A percentile compares a stretch with the other conserved stretches of the same genome.
Evolutionary conservation across 2,888 invertebrate species (phyloP).

Genomic region (Harmothoe impar): DNA sequence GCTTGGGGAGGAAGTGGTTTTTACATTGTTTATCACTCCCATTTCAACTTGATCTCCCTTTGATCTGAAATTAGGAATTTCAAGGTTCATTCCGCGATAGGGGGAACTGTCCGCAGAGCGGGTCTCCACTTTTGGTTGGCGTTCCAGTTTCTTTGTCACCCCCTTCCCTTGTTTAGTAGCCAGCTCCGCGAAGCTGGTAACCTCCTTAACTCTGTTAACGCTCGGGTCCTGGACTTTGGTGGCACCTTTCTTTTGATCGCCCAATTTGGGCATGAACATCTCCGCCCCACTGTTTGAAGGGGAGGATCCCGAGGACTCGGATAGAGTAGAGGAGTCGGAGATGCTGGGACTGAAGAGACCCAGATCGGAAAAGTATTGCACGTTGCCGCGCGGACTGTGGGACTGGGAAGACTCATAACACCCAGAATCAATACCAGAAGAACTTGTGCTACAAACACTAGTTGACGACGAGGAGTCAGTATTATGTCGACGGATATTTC

Average conservation of each 20-base stretch:
- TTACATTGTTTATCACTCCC: background rate
- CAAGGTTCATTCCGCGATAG: background rate
- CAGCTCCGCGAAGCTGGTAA: conserved; percentile 50
- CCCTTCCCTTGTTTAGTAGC: conserved; percentile 24
- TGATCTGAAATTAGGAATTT: conserved; percentile 17
- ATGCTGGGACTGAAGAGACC: conserved; percentile 49
- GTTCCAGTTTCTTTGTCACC: background rate
- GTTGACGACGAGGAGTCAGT: conserved; percentile 63
- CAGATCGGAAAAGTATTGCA: conserved; percentile 40
- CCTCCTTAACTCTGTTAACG: background rate
- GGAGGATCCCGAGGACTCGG: conserved; percentile 45
- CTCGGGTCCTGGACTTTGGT: conserved; percentile 43
- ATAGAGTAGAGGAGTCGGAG: conserved; percentile 47
- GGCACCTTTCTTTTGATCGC: conserved; percentile 15
- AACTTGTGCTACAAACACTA: conserved; percentile 71
- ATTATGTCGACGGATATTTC: conserved; percentile 24
- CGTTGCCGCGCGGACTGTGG: conserved; percentile 53
- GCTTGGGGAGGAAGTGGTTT: background rate
- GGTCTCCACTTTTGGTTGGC: background rate
- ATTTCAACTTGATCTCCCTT: background rate
- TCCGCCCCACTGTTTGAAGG: conserved; percentile 2
- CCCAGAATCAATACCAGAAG: conserved; percentile 73
- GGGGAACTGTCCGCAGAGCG: background rate
- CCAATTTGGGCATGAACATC: conserved; percentile 29
- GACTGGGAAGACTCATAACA: conserved; percentile 63